Evolutionary conservation across 2,888 invertebrate species (phyloP).

Genomic region (Icerya purchasi): DNA sequence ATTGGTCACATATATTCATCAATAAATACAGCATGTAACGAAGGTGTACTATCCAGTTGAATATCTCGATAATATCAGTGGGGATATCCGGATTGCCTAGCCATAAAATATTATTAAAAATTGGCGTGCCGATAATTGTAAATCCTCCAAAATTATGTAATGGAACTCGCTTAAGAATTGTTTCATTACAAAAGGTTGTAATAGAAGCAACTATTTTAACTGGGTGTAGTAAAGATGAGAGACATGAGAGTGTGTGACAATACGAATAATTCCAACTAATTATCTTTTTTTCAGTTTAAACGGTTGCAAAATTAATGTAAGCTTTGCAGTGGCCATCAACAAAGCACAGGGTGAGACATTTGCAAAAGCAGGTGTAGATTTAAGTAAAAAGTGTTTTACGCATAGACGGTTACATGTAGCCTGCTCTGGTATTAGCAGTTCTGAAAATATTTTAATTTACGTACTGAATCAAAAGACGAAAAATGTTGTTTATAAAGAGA

Average conservation of each 20-base stretch:
- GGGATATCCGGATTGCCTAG: constrained; percentile 12
- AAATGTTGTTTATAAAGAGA: background rate
- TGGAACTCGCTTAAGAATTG: background rate
- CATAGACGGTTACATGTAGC: constrained; percentile 12
- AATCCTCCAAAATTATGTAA: background rate
- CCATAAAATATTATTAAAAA: constrained; percentile 12
- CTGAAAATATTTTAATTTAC: background rate
- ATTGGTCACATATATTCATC: constrained; percentile 1
- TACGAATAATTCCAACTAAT: constrained; percentile 15
- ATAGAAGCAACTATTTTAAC: constrained; percentile 19
- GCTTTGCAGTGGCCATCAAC: constrained; percentile 16
- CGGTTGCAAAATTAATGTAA: constrained; percentile 14
- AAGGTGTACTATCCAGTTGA: background rate
- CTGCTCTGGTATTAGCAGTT: background rate
- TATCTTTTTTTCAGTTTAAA: constrained; percentile 15
- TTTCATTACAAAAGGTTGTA: background rate
- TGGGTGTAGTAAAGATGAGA: constrained; percentile 15
- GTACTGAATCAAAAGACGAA: background rate
- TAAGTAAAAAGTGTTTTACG: constrained; percentile 16
- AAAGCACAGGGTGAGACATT: constrained; percentile 17
- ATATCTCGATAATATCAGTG: background rate
- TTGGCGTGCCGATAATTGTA: constrained; percentile 6
- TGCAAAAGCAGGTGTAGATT: constrained; percentile 14
- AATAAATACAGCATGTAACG: constrained; percentile 4
- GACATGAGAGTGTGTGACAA: constrained; percentile 19